Percentiles rank a stretch among this genome's conserved stretches.
Evolutionary conservation across 2,797 vertebrate genomes (phyloP).

Genomic region (Kryptolebias ocellatus): DNA sequence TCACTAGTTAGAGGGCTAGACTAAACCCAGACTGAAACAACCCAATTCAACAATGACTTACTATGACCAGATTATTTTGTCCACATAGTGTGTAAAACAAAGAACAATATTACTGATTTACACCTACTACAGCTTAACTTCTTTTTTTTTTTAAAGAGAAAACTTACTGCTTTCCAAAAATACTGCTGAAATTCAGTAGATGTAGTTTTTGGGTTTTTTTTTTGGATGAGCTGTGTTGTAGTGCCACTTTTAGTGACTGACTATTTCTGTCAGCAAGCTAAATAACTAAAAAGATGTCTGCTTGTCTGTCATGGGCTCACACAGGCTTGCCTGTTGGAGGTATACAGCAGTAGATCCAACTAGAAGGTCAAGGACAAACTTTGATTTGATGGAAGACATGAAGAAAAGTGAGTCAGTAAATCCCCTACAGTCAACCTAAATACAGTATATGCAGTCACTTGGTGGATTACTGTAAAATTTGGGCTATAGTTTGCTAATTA

Average conservation of each 20-base stretch:
- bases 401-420: conserved; percentile 20
- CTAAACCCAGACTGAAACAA: too few species aligned
- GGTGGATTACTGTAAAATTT: neutral
- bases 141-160: too few species aligned
- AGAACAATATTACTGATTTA: too few species aligned
- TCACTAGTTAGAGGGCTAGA: too few species aligned
- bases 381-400: conserved; percentile 8
- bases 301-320: conserved; percentile 11
- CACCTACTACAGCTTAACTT: too few species aligned
- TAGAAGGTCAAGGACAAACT: conserved; percentile 23
- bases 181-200: conserved; percentile 2
- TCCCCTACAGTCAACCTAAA: conserved; percentile 10
- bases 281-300: conserved; percentile 30
- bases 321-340: conserved; percentile 23
- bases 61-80: too few species aligned
- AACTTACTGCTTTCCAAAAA: neutral
- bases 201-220: neutral
- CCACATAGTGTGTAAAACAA: too few species aligned
- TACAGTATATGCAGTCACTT: neutral
- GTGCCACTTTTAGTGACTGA: conserved; percentile 6
- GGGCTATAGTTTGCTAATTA: neutral
- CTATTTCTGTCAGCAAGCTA: conserved; percentile 39
- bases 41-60: too few species aligned
- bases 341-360: conserved; percentile 13
- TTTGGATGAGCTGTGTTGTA: conserved; percentile 7